Evolutionary conservation across 2,888 invertebrate genomes (phyloP).

Genomic region (Caradrina kadenii): DNA sequence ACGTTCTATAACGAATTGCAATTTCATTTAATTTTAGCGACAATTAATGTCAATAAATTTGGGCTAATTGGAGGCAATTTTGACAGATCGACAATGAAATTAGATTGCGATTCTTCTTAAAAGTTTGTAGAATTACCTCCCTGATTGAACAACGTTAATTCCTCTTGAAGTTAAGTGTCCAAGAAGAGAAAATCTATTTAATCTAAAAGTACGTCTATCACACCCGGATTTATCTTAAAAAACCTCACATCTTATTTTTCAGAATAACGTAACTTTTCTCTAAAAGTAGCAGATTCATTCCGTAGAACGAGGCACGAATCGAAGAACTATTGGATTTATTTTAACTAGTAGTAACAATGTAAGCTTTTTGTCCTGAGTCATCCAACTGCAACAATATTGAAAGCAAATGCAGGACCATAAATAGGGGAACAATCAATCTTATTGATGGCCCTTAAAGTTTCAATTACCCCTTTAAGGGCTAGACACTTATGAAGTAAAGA

Average conservation of each 20-base stretch:
- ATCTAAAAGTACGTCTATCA: too few relatives aligned
- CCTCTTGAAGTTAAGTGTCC: too few relatives aligned
- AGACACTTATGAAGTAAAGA: slow-evolving; percentile 23
- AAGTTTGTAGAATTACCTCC: too few relatives aligned
- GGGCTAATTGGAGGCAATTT: too few relatives aligned
- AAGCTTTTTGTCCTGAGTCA: slow-evolving; percentile 6
- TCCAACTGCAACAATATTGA: slow-evolving; percentile 26
- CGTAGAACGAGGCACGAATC: background rate
- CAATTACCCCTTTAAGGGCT: slow-evolving; percentile 45
- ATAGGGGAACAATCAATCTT: slow-evolving; percentile 47
- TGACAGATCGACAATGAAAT: too few relatives aligned
- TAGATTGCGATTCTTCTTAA: too few relatives aligned
- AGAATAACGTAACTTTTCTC: background rate
- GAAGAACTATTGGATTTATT: background rate
- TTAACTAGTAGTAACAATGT: background rate
- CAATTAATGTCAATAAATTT: too few relatives aligned
- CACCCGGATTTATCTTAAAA: background rate
- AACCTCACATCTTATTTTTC: background rate
- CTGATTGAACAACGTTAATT: too few relatives aligned
- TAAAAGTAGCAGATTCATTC: background rate
- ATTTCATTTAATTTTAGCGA: too few relatives aligned
- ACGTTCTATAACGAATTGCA: too few relatives aligned
- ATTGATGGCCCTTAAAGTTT: slow-evolving; percentile 45
- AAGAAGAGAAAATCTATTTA: background rate
- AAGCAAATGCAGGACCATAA: slow-evolving; percentile 29